phyloP scores from a whole-genome alignment of 1,140 invertebrate genomes.

The Gryllus bimaculatus region DNA sequence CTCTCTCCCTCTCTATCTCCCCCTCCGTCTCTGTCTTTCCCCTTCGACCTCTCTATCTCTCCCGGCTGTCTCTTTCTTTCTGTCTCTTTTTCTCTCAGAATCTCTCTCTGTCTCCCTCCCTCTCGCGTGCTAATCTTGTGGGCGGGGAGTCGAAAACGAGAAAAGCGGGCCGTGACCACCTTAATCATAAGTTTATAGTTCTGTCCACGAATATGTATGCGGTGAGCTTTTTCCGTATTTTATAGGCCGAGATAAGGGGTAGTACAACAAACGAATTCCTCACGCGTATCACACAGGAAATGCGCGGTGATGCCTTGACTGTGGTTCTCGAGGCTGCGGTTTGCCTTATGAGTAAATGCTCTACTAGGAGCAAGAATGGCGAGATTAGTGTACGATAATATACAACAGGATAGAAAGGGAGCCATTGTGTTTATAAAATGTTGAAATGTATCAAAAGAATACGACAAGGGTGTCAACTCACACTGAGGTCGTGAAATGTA shows the following conservation, averaged over 20 bases:
- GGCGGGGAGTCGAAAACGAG: neutral
- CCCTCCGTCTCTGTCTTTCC: neutral
- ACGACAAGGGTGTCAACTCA: no score
- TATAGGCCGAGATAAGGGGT: neutral
- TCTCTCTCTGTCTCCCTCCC: neutral
- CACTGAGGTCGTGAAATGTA: no score
- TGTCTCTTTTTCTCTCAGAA: neutral
- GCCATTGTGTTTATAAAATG: no score
- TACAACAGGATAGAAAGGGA: no score
- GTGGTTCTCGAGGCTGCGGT: no score
- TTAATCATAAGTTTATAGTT: neutral
- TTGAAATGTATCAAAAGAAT: no score
- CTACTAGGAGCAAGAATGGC: no score
- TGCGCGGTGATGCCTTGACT: neutral
- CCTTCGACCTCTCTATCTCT: neutral
- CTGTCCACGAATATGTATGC: constrained; percentile 3
- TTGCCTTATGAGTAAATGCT: no score
- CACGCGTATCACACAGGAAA: neutral
- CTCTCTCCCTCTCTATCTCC: neutral
- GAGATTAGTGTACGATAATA: no score
- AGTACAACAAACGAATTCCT: neutral
- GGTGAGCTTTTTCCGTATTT: neutral
- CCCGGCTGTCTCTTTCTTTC: neutral
- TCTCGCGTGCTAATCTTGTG: neutral
- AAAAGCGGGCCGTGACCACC: neutral